Evolutionary conservation across 2,888 invertebrate species (phyloP), one percentile per base, ranked within the genome.

Genomic region (Choreutis nemorana): DNA sequence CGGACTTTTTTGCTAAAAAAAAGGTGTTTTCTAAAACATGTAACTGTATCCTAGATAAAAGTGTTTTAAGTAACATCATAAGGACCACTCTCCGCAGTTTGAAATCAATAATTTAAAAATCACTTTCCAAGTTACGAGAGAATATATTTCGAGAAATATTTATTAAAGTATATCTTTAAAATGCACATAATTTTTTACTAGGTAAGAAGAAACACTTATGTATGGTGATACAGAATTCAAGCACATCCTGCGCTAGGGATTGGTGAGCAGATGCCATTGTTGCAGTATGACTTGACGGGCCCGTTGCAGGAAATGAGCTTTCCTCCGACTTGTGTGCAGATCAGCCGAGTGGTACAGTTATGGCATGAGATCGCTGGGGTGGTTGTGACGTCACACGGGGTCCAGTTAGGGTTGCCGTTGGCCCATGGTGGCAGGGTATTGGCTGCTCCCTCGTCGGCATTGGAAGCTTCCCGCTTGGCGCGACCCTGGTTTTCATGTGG

Each of bases 281-380:
- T 60, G 36, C 72, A 72, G 32, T 62, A 42, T 3, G 68, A 64
- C 30, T 31, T 54, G 16, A 23, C 29, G 0, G 53, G 48, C 26
- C 48, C 44, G 1, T 32, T 23, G 38, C 72, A 72, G 2, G 33
- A 4, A 12, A 43, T 48, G 10, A 67, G 31, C 4, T 64, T 21
- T 0, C 66, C 67, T 3, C 61, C 63, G 4, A 55, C 18, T 2
- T 50, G 51, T 26, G 62, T 62, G 40, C 71, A 68, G 10, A 66
- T 53, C 14, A 62, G 14, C 2, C 52, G 50, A 2, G 63, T 65
- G 20, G 37, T 48, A 41, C 64, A 70, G 32, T 65, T 54, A 2
- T 50, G 34, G 33, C 68, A 68, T 1, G 58, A 54, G 6, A 58
- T 34, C 13, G 34, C 40, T 0, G 55, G 46, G 1, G 34, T 34